Evolutionary conservation across 1,140 invertebrate species (phyloP).

Genomic region (Drosophila fuyamai): DNA sequence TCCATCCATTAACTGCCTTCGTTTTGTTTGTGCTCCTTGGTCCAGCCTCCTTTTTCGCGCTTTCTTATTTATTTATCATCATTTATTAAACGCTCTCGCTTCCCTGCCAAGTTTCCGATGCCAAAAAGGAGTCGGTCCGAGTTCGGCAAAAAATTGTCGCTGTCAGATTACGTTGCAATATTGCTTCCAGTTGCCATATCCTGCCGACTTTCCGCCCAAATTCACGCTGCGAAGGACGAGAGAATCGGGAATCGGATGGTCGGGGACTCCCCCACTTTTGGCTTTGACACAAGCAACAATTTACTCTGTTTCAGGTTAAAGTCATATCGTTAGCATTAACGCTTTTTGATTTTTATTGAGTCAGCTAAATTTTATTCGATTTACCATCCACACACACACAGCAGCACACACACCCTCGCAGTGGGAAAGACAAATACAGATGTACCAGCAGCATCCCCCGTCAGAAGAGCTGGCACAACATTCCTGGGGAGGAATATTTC

Average conservation of each 20-base stretch:
- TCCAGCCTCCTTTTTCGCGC: conserved; percentile 59
- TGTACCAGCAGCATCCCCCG: conserved; percentile 39
- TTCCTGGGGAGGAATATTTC: conserved; percentile 79
- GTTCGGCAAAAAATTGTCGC: conserved; percentile 70
- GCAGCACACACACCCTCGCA: conserved; percentile 23
- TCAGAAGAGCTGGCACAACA: conserved; percentile 54
- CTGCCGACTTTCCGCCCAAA: conserved; percentile 69
- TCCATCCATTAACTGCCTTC: conserved; percentile 54
- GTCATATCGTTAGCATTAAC: conserved; percentile 85
- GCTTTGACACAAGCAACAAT: conserved; percentile 81
- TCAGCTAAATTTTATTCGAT: conserved; percentile 85
- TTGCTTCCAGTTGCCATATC: conserved; percentile 81
- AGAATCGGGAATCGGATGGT: conserved; percentile 1
- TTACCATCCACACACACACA: conserved; percentile 62
- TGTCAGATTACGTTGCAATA: conserved; percentile 81
- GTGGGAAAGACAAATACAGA: conserved; percentile 39
- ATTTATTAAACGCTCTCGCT: conserved; percentile 67
- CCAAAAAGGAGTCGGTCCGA: conserved; percentile 61
- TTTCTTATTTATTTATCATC: conserved; percentile 77
- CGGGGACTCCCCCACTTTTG: conserved; percentile 42
- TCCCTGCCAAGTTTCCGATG: conserved; percentile 55
- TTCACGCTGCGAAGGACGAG: conserved; percentile 43
- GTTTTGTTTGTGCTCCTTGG: conserved; percentile 28
- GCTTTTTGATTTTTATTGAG: conserved; percentile 85
- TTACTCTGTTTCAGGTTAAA: conserved; percentile 84